phyloP scores from a whole-genome alignment of 2,888 invertebrate species.

The Chaitophorus viminalis region DNA sequence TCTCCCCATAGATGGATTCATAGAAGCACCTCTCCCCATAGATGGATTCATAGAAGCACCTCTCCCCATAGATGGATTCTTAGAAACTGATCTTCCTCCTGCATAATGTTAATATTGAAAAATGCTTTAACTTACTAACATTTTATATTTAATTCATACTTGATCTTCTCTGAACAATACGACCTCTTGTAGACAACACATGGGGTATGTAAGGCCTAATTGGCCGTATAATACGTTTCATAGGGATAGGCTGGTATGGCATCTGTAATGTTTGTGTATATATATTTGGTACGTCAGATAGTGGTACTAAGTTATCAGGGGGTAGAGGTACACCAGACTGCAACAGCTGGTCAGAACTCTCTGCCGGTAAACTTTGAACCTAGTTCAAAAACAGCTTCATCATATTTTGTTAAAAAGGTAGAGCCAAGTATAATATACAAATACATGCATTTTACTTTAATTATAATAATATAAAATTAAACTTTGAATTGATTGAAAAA shows the following conservation, averaged over 20 bases:
- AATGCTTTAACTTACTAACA: background rate
- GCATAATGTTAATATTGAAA: background rate
- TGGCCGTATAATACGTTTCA: slow-evolving; percentile 46
- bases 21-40: no score
- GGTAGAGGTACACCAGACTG: slow-evolving; percentile 39
- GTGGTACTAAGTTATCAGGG: slow-evolving; percentile 6
- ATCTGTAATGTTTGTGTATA: slow-evolving; percentile 47
- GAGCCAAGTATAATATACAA: background rate
- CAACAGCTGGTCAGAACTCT: slow-evolving; percentile 45
- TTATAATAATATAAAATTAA: background rate
- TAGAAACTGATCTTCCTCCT: slow-evolving; percentile 39
- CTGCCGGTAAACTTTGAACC: slow-evolving; percentile 54
- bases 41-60: no score
- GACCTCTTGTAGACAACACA: slow-evolving; percentile 28
- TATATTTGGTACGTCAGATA: slow-evolving; percentile 11
- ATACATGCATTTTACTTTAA: background rate
- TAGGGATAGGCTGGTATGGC: slow-evolving; percentile 31
- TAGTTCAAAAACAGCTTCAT: slow-evolving; percentile 6
- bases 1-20: no score
- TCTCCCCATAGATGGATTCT: slow-evolving; percentile 7
- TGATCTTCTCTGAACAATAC: slow-evolving; percentile 12
- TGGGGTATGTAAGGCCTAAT: slow-evolving; percentile 4
- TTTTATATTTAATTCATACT: slow-evolving; percentile 11
- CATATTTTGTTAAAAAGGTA: background rate
- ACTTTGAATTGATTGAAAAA: background rate